Percentiles rank a stretch among this genome's conserved stretches.
These are phyloP conservation scores for Drosophila lowei DNA, from an alignment of 1,140 invertebrate species.

Conservation along the genomic window DNA sequence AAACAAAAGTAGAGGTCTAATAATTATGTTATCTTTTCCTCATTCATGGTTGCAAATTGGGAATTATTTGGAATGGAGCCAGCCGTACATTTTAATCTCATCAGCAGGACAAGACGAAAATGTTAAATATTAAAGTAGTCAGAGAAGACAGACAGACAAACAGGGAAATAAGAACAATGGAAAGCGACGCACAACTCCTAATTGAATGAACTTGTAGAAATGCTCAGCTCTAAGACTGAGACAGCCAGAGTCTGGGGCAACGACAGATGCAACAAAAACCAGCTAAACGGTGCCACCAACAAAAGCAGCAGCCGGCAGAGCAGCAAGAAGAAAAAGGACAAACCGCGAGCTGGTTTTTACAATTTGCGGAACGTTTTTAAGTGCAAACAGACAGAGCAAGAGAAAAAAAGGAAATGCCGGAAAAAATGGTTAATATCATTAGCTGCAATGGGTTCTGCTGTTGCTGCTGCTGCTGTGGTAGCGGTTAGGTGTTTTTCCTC, in stretches of 20 bases:
- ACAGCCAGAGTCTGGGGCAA: slow-evolving; percentile 18
- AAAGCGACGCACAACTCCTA: slow-evolving; percentile 56
- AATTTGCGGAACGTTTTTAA: slow-evolving; percentile 75
- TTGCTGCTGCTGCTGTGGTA: slow-evolving; percentile 22
- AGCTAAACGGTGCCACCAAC: slow-evolving; percentile 52
- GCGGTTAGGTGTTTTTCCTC: slow-evolving; percentile 25
- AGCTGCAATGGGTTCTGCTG: slow-evolving; percentile 56
- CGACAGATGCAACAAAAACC: slow-evolving; percentile 11
- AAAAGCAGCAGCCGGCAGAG: slow-evolving; percentile 8
- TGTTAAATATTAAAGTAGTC: slow-evolving; percentile 21
- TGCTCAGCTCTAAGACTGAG: slow-evolving; percentile 60
- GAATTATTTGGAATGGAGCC: slow-evolving; percentile 10
- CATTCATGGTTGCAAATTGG: slow-evolving; percentile 12
- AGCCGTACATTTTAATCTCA: slow-evolving; percentile 17
- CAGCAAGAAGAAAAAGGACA: slow-evolving; percentile 11
- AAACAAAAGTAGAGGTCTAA: neutral
- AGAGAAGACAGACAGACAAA: no score
- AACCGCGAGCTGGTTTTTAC: slow-evolving; percentile 62
- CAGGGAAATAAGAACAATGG: neutral
- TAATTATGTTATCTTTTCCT: neutral
- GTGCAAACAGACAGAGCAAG: slow-evolving; percentile 61
- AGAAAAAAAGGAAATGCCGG: slow-evolving; percentile 40
- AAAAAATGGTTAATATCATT: slow-evolving; percentile 79
- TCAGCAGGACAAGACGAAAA: slow-evolving; percentile 23
- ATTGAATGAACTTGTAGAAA: slow-evolving; percentile 79